A percentile compares a stretch with the other conserved stretches of the same genome.
These are phyloP conservation scores for Diacarnus erythraeanus DNA, from an alignment of 37 sponge, comb jelly and placozoan species.

Conservation along the genomic window DNA sequence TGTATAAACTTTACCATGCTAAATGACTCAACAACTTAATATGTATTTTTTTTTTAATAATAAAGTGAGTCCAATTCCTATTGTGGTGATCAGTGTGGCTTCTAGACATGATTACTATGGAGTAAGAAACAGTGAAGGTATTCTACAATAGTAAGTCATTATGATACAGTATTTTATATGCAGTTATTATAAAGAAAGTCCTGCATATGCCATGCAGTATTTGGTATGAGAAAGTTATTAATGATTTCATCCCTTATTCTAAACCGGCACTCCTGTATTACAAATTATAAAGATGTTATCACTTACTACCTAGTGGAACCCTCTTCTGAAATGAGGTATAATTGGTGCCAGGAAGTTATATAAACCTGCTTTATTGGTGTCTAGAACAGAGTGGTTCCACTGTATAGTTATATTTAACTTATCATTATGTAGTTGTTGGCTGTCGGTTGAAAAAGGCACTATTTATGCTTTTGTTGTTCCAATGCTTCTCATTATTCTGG, in stretches of 20 bases:
- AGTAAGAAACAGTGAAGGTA: constrained; percentile 20
- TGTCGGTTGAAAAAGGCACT: constrained; percentile 33
- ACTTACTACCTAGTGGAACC: no score
- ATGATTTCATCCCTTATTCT: no score
- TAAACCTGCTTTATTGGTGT: no score
- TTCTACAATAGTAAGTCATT: constrained; percentile 23
- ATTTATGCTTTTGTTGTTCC: constrained; percentile 58
- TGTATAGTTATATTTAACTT: no score
- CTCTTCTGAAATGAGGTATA: no score
- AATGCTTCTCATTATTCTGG: constrained; percentile 38
- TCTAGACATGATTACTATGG: constrained; percentile 26
- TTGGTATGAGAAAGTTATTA: no score
- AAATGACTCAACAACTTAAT: background rate
- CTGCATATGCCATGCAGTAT: no score
- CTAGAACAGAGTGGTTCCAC: background rate
- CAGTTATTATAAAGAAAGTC: no score
- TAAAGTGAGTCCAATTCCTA: constrained; percentile 28
- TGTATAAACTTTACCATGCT: background rate
- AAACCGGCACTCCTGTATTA: no score
- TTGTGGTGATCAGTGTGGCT: constrained; percentile 34
- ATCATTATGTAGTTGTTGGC: constrained; percentile 47
- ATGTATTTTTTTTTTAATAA: background rate
- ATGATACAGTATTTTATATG: no score
- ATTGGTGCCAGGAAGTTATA: no score
- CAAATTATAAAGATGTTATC: no score